Percentiles rank a stretch among this genome's conserved stretches.
These are phyloP conservation scores for Pleuronectes platessa DNA, from an alignment of 2,113 vertebrate species.

Conservation along the genomic window DNA sequence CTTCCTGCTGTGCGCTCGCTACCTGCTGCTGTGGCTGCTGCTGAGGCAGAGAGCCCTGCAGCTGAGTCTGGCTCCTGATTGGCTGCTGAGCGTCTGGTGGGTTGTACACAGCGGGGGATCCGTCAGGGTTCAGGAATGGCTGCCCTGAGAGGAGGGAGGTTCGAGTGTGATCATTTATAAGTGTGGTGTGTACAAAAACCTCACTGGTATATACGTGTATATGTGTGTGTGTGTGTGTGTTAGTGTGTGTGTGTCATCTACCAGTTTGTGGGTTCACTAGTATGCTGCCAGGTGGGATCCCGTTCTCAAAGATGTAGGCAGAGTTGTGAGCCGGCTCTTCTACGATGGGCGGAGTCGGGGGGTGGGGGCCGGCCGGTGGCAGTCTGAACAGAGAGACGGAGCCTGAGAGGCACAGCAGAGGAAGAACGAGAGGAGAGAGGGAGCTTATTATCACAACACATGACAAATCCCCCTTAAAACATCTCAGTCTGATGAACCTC, in stretches of 20 bases:
- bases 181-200: background rate
- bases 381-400: conserved; percentile 86
- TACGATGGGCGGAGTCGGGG: conserved; percentile 70
- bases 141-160: conserved; percentile 85
- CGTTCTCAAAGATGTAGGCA: conserved; percentile 91
- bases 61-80: conserved; percentile 84
- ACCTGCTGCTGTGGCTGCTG: conserved; percentile 89
- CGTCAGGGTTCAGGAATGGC: conserved; percentile 95
- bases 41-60: conserved; percentile 69
- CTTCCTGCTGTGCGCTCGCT: conserved; percentile 20
- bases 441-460: conserved; percentile 1
- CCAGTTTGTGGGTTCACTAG: conserved; percentile 95
- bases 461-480: conserved; percentile 33
- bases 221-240: background rate
- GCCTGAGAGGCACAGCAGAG: conserved; percentile 84
- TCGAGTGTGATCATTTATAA: conserved; percentile 4
- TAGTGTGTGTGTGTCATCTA: conserved; percentile 58
- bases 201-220: background rate
- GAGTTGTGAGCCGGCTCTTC: conserved; percentile 80
- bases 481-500: background rate
- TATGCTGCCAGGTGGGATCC: conserved; percentile 94
- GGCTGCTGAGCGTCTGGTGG: conserved; percentile 89
- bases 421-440: conserved; percentile 65
- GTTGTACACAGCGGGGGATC: conserved; percentile 93
- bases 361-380: conserved; percentile 72